These are phyloP conservation scores for Malurus melanocephalus DNA, from an alignment of 2,113 vertebrate species.

Conservation along the genomic window DNA sequence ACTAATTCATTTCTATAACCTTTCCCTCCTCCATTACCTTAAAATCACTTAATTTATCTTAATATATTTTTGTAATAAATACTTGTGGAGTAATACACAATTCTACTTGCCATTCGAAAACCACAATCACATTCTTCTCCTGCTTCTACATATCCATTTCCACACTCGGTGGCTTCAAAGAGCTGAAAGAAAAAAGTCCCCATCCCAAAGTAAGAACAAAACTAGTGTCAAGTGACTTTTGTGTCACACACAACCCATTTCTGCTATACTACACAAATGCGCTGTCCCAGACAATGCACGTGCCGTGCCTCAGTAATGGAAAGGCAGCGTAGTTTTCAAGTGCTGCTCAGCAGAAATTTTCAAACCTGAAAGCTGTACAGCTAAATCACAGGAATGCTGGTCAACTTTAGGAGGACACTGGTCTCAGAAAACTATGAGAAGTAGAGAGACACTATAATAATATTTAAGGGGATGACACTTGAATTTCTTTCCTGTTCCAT, in stretches of 20 bases:
- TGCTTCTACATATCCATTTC: constrained; percentile 94
- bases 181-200: constrained; percentile 74
- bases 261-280: neutral
- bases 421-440: neutral
- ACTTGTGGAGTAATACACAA: neutral
- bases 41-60: neutral
- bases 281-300: neutral
- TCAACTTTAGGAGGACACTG: neutral
- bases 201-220: neutral
- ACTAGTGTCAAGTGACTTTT: neutral
- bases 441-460: neutral
- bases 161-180: constrained; percentile 89
- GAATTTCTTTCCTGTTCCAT: neutral
- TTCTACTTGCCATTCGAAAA: constrained; percentile 80
- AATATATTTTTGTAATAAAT: neutral
- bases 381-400: neutral
- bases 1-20: neutral
- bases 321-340: neutral
- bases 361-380: neutral
- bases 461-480: neutral
- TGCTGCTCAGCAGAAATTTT: neutral
- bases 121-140: constrained; percentile 97
- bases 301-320: fast-evolving
- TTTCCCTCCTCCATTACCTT: neutral
- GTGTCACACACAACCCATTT: neutral